A percentile compares a stretch with the other conserved stretches of the same genome.
Conservation (phyloP, 2,113 vertebrate genomes). For the Hippocampus zosterae region DNA sequence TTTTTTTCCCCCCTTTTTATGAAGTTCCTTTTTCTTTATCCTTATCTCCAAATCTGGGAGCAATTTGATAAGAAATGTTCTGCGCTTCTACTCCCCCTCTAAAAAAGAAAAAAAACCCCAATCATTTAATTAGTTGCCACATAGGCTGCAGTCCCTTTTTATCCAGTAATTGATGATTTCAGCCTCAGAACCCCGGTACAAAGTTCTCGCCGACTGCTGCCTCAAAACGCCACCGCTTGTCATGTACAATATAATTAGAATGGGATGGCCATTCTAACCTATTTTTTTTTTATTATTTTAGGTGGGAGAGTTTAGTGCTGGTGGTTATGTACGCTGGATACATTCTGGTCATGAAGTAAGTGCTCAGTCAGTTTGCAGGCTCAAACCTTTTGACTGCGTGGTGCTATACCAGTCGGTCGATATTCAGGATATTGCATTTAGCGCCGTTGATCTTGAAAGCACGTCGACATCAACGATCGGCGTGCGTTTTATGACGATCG, state of each 20-base stretch:
- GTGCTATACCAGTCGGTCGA: no score
- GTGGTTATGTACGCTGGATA: conserved; percentile 91
- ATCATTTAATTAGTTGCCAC: background rate
- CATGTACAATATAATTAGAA: background rate
- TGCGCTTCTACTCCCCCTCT: no score
- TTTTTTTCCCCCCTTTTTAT: background rate
- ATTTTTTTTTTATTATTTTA: conserved; percentile 51
- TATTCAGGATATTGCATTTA: no score
- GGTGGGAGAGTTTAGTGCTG: conserved; percentile 96
- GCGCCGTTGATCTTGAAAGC: no score
- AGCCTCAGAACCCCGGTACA: background rate
- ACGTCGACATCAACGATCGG: background rate
- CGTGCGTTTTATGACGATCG: background rate
- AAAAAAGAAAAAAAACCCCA: background rate
- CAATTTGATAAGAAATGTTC: background rate
- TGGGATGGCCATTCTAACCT: background rate
- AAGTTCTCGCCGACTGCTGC: background rate
- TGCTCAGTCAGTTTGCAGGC: conserved; percentile 5
- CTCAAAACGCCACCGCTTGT: background rate
- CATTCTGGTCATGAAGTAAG: conserved; percentile 98
- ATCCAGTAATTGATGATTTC: background rate
- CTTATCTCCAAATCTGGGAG: background rate
- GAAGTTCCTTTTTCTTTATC: background rate
- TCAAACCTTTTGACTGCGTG: background rate
- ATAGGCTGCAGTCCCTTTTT: background rate